Evolutionary conservation across 1,140 invertebrate species (phyloP), one percentile per base, ranked within the genome.

Genomic region (Conopomorpha cramerella): DNA sequence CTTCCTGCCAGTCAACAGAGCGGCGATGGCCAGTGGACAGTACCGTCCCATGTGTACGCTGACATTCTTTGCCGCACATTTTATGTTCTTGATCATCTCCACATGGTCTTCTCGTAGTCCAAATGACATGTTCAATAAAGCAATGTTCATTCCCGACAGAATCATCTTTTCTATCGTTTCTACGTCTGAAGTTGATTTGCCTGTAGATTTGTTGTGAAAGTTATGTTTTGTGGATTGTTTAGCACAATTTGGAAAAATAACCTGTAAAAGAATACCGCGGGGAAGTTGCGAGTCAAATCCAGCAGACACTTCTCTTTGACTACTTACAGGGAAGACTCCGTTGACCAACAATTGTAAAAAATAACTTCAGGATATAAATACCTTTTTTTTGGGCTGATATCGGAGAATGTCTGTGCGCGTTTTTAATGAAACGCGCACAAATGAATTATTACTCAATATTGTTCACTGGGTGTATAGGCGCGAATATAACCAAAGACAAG

Each of bases 91-190:
- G 32, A 92, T 86, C 0, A 83, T 83, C 41, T 84, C 84, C 2
- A 60, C 59, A 55, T 89, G 84, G 51, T 90, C 88, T 44, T 91
- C 87, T 43, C 88, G 81, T 3, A 83, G 79, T 19, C 87, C 89
- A 63, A 89, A 90, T 3, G 86, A 84, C 48, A 91, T 86, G 57
- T 91, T 90, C 25, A 93, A 66, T 15, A 90, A 56, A 14, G 89
- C 89, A 47, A 92, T 84, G 44, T 91, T 91, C 89, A 94, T 92
- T 0, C 91, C 91, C 18, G 84, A 83, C 30, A 81, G 79, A 39
- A 94, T 88, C 86, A 94, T 88, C 45, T 88, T 77, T 48, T 86
- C 80, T 38, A 93, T 37, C n/a, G 46, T 30, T 16, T 66, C 62
- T 3, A 64, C 8, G 16, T 68, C 58, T 6, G 49, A 45, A 8